These are phyloP conservation scores for Cavia aperea DNA, from an alignment of 2,113 vertebrate species.

Conservation along the genomic window DNA sequence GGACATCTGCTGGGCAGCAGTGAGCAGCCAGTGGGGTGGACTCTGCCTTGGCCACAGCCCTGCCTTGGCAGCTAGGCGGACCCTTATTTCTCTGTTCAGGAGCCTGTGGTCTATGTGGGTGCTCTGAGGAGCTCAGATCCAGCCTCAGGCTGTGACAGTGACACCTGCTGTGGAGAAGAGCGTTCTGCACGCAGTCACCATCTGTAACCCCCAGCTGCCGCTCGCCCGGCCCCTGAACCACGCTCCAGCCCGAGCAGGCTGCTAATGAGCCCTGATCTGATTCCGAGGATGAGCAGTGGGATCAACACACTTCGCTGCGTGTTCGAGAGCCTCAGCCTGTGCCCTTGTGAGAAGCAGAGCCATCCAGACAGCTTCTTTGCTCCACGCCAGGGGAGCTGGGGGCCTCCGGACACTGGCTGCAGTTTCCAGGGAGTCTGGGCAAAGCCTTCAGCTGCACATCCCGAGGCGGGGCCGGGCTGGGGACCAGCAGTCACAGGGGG, in stretches of 20 bases:
- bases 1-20: constrained; percentile 55
- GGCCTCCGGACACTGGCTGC: neutral
- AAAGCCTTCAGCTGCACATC: neutral
- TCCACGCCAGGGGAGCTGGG: fast-evolving
- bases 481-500: fast-evolving
- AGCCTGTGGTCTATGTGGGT: fast-evolving
- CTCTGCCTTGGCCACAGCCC: fast-evolving
- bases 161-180: fast-evolving
- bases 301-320: neutral
- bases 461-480: fast-evolving
- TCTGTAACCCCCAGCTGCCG: neutral
- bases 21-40: constrained; percentile 28
- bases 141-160: fast-evolving
- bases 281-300: neutral
- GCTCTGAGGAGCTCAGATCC: neutral
- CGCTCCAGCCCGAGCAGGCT: fast-evolving
- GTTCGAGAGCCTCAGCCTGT: fast-evolving
- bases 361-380: neutral
- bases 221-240: neutral
- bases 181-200: neutral
- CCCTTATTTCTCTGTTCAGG: fast-evolving
- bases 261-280: neutral
- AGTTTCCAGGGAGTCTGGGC: too few relatives aligned
- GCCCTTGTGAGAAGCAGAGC: neutral
- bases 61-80: fast-evolving